phyloP scores from a whole-genome alignment of 1,140 invertebrate species.

The Pseudomyrmex cubaensis region DNA sequence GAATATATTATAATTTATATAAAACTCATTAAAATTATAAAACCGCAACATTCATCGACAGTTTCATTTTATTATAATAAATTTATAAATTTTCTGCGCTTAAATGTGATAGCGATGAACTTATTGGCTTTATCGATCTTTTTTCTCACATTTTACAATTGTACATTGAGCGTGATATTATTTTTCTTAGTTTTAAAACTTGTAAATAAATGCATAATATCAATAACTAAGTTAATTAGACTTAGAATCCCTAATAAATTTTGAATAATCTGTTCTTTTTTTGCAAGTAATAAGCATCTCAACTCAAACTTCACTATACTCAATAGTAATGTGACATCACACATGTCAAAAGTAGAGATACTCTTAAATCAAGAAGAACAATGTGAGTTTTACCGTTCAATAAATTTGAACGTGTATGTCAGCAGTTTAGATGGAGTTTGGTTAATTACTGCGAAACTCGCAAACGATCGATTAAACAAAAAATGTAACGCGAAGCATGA shows the following conservation, averaged over 20 bases:
- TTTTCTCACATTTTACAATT: no score
- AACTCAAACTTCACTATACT: no score
- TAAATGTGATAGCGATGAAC: no score
- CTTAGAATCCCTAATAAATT: not conserved
- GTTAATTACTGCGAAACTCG: not conserved
- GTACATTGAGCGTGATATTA: no score
- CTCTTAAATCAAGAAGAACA: not conserved
- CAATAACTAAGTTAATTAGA: not conserved
- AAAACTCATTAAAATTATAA: conserved; percentile 13
- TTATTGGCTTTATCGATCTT: no score
- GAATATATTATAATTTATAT: conserved; percentile 1
- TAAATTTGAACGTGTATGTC: not conserved
- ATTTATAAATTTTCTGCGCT: no score
- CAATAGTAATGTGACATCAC: conserved; percentile 9
- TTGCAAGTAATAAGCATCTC: not conserved
- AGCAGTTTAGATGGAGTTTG: not conserved
- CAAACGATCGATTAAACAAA: not conserved
- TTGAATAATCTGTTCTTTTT: conserved; percentile 11
- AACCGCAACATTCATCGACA: no score
- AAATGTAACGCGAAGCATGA: not conserved
- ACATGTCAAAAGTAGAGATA: not conserved
- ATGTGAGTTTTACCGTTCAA: not conserved
- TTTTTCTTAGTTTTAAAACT: no score
- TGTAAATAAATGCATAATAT: no score
- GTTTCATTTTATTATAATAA: no score